phyloP scores from a whole-genome alignment of 2,888 invertebrate species.

The Polymixis flavicincta region DNA sequence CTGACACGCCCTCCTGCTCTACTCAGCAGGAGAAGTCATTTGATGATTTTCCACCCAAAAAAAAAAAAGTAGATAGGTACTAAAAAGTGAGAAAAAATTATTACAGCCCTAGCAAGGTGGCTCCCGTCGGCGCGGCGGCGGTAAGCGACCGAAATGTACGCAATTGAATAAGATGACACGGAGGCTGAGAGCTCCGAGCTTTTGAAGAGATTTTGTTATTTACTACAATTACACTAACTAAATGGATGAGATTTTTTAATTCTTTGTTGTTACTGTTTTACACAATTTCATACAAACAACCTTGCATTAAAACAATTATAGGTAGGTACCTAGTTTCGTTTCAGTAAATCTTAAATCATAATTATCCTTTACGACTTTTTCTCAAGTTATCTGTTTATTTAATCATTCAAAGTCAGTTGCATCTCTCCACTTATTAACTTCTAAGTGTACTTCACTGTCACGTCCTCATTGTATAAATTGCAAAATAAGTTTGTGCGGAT shows the following conservation, averaged over 20 bases:
- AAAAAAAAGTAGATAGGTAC: too few species aligned
- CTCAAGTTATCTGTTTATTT: conserved; percentile 26
- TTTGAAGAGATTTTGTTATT: conserved; percentile 12
- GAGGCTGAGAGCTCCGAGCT: background rate
- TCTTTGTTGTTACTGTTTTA: too few species aligned
- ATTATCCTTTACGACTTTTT: background rate
- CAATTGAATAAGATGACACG: conserved; percentile 37
- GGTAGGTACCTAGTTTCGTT: background rate
- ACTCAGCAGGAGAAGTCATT: too few species aligned
- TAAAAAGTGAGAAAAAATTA: background rate
- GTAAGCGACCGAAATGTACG: conserved; percentile 11
- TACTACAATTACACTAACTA: background rate
- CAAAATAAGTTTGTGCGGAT: background rate
- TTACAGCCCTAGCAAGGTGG: conserved; percentile 1
- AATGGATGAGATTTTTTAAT: background rate
- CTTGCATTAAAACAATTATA: background rate
- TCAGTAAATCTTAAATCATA: background rate
- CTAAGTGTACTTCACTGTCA: conserved; percentile 28
- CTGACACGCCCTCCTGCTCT: too few species aligned
- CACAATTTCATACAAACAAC: background rate
- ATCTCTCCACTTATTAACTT: conserved; percentile 12
- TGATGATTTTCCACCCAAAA: too few species aligned
- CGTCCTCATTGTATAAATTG: background rate
- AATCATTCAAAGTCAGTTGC: conserved; percentile 5
- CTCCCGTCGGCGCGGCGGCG: background rate